Evolutionary conservation across 2,113 vertebrate genomes (phyloP), one percentile per base, ranked within the genome.

Genomic region (Paramisgurnus dabryanus): DNA sequence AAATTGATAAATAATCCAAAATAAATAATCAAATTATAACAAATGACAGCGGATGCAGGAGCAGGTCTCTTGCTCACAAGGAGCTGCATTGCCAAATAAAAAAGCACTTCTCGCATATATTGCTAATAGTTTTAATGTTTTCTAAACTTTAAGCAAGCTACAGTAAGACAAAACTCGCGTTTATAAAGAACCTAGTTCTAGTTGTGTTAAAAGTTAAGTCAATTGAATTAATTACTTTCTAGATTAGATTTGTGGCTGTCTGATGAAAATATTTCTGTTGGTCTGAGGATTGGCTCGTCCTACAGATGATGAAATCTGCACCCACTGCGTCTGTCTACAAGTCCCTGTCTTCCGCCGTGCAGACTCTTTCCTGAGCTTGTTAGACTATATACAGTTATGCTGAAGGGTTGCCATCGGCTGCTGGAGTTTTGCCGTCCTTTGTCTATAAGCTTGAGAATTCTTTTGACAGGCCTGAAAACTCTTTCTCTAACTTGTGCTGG

Each of bases 381-480:
- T 81, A 81, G 72, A 53, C 43, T 13, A 65, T 64, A 40, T 27
- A 53, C 63, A 7, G 17, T 43, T 13, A 34, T 39, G 75, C 80
- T 81, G 71, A 81, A 68, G 67, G 80, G 64, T 76, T 76, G 80
- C 80, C 34, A 47, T 67, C 27, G 72, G 58, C 43, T 43, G 50
- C 70, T 61, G 53, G 45, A 68, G 65, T 76, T 50, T 76, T 18
- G 10, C n/a, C 67, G 17, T 47, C 55, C 43, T 15, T 17, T 60
- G 50, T 74, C 79, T 64, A 75, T 58, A 81, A 67, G 71, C 80
- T n/a, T 34, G 64, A 68, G 65, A 69, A 68, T 81, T 81, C 10
- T 81, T 81, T 81, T 81, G 80, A 81, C 80, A 76, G 72, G 27
- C 55, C 60, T 75, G 80, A 67, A 81, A 67, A 81, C 71, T 53